Evolutionary conservation across 2,113 vertebrate genomes (phyloP), one percentile per base, ranked within the genome.

Genomic region (Oceanodroma tethys): DNA sequence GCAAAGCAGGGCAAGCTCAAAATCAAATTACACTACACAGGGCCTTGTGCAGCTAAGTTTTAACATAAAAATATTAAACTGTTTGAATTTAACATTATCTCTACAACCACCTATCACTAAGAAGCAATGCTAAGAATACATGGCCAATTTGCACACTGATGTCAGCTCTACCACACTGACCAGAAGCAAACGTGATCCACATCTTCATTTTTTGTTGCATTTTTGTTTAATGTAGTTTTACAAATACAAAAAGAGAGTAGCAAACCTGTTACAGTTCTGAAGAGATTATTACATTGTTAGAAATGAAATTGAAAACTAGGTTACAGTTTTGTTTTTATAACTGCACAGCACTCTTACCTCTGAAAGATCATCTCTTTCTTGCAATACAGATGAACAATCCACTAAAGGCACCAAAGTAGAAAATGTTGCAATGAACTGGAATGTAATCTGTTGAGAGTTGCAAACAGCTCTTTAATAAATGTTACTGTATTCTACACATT

Each of bases 381-480:
- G 99, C 27, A 99, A 97, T 89, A 99, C 98, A 95, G 99, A 99
- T 59, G 99, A 99, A 95, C 99, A 99, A 97, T 99, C 99, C 96
- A 99, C 99, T 99, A 99, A 99, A 99, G 99, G 99, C 99, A 99
- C 99, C 97, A 99, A 98, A 97, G 99, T 99, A 96, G 99, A 99
- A 99, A 99, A 99, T 10, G 99, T 99, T 98, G 99, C 99, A 97
- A 99, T 99, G 97, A 99, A 99, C 91, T 99, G 99, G 99, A 99
- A 99, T 98, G 99, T 99, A 97, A 99, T 99, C 99, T 99, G 97
- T 83, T 82, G 85, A 86, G 96, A 96, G 47, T 98, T 16, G 71
- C 18, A 97, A 94, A 90, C 9, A 76, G 80, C n/a, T 95, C 82
- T 71, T 95, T 45, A 95, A 14, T 29, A 59, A 67, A 34, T 34